phyloP scores from a whole-genome alignment of 2,113 vertebrate species.

The Hymenochirus boettgeri region DNA sequence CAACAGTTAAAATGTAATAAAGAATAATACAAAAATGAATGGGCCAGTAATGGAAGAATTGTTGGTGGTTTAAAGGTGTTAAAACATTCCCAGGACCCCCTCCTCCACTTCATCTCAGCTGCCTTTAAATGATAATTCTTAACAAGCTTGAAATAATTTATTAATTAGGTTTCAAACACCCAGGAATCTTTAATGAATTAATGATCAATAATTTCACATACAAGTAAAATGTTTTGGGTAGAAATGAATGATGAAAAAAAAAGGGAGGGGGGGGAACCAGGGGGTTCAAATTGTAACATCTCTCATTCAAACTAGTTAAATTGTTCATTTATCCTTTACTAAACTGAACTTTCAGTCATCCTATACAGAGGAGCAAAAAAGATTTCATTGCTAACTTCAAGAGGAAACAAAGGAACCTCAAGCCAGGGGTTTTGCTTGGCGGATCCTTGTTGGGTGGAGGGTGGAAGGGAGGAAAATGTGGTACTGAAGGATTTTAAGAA shows the following conservation, averaged over 20 bases:
- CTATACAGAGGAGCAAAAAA: conserved; percentile 57
- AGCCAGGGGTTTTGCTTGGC: conserved; percentile 48
- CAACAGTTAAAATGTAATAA: too few species aligned
- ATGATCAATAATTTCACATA: background rate
- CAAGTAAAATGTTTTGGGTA: background rate
- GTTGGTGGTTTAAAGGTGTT: too few species aligned
- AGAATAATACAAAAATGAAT: too few species aligned
- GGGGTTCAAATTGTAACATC: conserved; percentile 46
- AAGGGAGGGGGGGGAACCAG: background rate
- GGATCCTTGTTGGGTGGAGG: background rate
- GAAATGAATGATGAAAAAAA: background rate
- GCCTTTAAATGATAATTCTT: too few species aligned
- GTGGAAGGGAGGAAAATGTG: too few species aligned
- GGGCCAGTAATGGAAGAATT: too few species aligned
- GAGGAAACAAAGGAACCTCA: conserved; percentile 68
- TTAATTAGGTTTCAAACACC: background rate
- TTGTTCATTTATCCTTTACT: conserved; percentile 52
- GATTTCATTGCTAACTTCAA: conserved; percentile 71
- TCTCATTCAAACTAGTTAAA: conserved; percentile 49
- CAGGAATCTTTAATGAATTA: too few species aligned
- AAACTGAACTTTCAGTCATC: conserved; percentile 64
- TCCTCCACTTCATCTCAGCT: too few species aligned
- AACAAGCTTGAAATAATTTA: background rate
- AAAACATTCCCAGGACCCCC: too few species aligned
- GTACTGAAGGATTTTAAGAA: too few species aligned